A percentile compares a stretch with the other conserved stretches of the same genome.
These are phyloP conservation scores for Tarsius wallacei DNA, from an alignment of 2,797 vertebrate species.

Conservation along the genomic window DNA sequence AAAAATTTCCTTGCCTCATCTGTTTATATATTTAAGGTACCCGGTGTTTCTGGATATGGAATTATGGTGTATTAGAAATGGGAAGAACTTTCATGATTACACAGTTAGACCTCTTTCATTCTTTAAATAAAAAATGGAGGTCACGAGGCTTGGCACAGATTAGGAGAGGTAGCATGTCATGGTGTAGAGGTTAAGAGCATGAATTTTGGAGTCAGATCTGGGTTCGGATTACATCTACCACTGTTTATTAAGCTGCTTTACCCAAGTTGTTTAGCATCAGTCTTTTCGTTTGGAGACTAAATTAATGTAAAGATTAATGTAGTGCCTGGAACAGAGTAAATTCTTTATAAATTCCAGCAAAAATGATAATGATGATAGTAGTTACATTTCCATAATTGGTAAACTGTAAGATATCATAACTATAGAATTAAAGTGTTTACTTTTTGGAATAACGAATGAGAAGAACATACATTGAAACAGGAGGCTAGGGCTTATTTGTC, in stretches of 20 bases:
- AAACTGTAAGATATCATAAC: background rate
- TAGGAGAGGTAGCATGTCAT: background rate
- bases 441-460: background rate
- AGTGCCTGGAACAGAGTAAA: background rate
- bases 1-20: background rate
- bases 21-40: background rate
- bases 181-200: background rate
- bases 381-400: background rate
- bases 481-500: background rate
- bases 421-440: background rate
- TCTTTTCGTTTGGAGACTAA: background rate
- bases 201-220: background rate
- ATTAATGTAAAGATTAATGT: background rate
- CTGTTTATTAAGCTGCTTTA: background rate
- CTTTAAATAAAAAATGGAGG: background rate
- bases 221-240: background rate
- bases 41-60: background rate
- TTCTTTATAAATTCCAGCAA: background rate
- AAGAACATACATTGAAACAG: background rate
- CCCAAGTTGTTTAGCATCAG: background rate
- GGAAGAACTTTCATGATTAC: background rate
- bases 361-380: background rate
- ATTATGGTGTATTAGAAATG: background rate
- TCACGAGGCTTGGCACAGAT: background rate
- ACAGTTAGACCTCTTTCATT: background rate